phyloP scores from a whole-genome alignment of 2,888 invertebrate genomes.

The Perithous albicinctus region DNA sequence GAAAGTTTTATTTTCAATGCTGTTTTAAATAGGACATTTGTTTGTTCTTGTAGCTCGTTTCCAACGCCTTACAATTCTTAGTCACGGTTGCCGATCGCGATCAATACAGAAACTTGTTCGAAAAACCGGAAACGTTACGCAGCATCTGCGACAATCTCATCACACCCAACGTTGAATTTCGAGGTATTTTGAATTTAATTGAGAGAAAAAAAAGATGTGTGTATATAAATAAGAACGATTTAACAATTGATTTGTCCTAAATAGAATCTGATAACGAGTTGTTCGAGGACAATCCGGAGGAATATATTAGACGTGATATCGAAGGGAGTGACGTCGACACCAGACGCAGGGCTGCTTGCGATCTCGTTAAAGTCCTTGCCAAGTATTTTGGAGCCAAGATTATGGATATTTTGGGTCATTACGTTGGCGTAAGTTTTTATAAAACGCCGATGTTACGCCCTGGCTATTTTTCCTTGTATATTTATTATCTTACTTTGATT shows the following conservation, averaged over 20 bases:
- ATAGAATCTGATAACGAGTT: conserved; percentile 96
- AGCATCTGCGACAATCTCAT: conserved; percentile 99
- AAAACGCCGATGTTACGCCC: too few species aligned
- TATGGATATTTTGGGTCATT: conserved; percentile 94
- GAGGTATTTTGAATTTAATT: conserved; percentile 87
- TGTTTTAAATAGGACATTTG: conserved; percentile 21
- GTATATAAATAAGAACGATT: background rate
- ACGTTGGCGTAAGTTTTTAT: conserved; percentile 89
- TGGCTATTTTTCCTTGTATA: too few species aligned
- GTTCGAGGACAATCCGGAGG: conserved; percentile 99
- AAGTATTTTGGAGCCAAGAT: conserved; percentile 95
- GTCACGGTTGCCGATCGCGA: conserved; percentile 97
- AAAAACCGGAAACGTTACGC: conserved; percentile 93
- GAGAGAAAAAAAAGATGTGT: background rate
- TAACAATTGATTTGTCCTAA: conserved; percentile 46
- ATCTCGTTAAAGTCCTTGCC: conserved; percentile 96
- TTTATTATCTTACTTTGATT: too few species aligned
- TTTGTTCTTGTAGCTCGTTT: conserved; percentile 91
- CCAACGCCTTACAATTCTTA: conserved; percentile 97
- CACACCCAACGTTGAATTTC: conserved; percentile 98
- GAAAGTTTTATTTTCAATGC: too few species aligned
- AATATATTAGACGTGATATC: conserved; percentile 97
- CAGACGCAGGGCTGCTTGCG: conserved; percentile 97
- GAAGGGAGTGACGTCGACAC: conserved; percentile 99
- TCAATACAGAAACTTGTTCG: conserved; percentile 95